These are phyloP conservation scores for Lithosia quadra DNA, from an alignment of 2,888 invertebrate species.

Conservation along the genomic window DNA sequence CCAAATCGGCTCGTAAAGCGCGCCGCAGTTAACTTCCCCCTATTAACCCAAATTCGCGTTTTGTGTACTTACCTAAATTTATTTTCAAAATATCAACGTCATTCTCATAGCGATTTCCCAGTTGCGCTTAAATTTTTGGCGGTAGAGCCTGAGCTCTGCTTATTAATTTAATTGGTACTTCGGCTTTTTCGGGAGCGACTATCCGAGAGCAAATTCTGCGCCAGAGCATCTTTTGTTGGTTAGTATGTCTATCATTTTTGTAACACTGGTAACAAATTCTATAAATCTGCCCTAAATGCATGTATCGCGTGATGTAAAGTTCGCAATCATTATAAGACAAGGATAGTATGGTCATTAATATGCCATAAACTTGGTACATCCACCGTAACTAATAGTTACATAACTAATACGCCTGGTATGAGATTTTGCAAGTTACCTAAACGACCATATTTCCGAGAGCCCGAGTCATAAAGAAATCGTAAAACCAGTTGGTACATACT, in stretches of 20 bases:
- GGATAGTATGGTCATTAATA: background rate
- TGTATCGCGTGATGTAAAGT: background rate
- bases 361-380: background rate
- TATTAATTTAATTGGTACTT: too few species aligned
- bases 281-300: background rate
- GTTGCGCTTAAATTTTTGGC: too few species aligned
- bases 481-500: background rate
- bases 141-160: too few species aligned
- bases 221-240: too few species aligned
- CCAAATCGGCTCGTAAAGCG: background rate
- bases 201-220: too few species aligned
- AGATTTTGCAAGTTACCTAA: background rate
- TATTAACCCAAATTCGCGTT: background rate
- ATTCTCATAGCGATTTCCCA: too few species aligned
- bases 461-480: background rate
- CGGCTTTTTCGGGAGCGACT: too few species aligned
- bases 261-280: too few species aligned
- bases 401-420: background rate
- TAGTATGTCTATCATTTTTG: too few species aligned
- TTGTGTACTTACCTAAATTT: background rate
- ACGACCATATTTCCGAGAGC: slow-evolving; percentile 1
- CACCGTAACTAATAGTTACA: background rate
- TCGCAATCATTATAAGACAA: background rate
- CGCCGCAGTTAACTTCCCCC: background rate
- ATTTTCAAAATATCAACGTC: background rate